These are phyloP conservation scores for Phortica variegata DNA, from an alignment of 1,140 invertebrate species.

Conservation along the genomic window DNA sequence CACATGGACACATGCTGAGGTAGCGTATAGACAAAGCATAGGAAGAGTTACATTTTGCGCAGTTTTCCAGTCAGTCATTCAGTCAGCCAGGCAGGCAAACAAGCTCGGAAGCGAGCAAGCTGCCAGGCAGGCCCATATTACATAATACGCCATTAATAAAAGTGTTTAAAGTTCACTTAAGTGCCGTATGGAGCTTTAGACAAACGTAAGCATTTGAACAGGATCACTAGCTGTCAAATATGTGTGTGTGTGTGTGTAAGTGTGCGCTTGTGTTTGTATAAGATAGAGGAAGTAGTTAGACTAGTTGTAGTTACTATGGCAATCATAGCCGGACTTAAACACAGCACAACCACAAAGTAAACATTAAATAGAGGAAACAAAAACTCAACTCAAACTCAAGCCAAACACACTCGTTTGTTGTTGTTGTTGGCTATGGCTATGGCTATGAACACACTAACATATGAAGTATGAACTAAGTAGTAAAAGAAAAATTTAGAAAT, in stretches of 20 bases:
- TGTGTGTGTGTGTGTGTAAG: constrained; percentile 3
- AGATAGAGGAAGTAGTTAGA: neutral
- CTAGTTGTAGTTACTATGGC: constrained; percentile 1
- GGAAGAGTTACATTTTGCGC: constrained; percentile 1
- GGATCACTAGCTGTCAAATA: constrained; percentile 47
- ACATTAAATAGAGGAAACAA: constrained; percentile 25
- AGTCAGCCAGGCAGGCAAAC: neutral
- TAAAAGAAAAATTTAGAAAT: too few species aligned
- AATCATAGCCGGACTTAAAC: constrained; percentile 43
- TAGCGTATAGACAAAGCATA: constrained; percentile 23
- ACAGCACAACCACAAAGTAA: constrained; percentile 43
- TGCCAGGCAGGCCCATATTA: constrained; percentile 44
- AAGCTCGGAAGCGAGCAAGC: neutral
- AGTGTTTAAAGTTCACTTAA: constrained; percentile 58
- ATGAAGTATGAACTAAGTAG: too few species aligned
- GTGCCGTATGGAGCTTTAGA: constrained; percentile 53
- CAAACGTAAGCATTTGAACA: constrained; percentile 38
- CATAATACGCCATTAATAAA: constrained; percentile 56
- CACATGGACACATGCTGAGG: constrained; percentile 27
- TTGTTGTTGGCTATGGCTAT: too few species aligned
- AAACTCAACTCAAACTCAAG: too few species aligned
- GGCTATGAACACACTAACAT: too few species aligned
- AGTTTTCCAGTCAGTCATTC: neutral
- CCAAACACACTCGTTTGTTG: too few species aligned
- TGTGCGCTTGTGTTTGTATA: constrained; percentile 24